Evolutionary conservation across 2,797 vertebrate species (phyloP), one percentile per base, ranked within the genome.

Genomic region (Sphaeramia orbicularis): DNA sequence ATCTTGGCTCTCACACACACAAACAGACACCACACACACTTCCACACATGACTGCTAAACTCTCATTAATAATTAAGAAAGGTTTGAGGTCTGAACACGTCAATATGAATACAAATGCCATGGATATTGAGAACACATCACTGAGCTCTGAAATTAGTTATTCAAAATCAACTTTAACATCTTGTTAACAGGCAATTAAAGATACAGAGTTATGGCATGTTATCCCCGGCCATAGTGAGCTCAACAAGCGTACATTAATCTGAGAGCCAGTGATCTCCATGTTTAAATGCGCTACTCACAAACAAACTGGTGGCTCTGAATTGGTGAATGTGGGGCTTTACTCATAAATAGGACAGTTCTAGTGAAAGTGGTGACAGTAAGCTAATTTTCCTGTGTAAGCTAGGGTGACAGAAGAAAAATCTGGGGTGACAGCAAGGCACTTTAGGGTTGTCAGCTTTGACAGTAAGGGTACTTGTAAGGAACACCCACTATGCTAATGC

Each of bases 21-120:
- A 62, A 74, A 71, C 27, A 35, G 14, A 16, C 15, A 56, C 53
- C 42, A 41, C 43, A 53, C 43, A 64, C 40, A 68, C 49, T 55
- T 53, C 43, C 59, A 52, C 47, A 38, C 37, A 49, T 0, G 9
- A n/a, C 74, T 62, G 66, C 74, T 78, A 84, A 87, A 84, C 65
- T 78, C 66, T 38, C 76, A 90, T 93, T 78, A 91, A 94, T 93
- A 91, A 92, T 93, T 90, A 51, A 92, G 52, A 69, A 59, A 49
- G 74, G 67, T 76, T 84, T 58, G 68, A 73, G 71, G 83, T 75
- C 65, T 61, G 68, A 86, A 81, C 72, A 78, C 63, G 75, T 71
- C 78, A 72, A 65, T 1, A 4, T 89, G 81, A 88, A 89, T 86
- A 68, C 71, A 86, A 76, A 86, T 79, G 69, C 41, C 61, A 72